Percentiles rank a stretch among this genome's conserved stretches.
phyloP scores from a whole-genome alignment of 2,797 vertebrate species.

The Myiotriccus ornatus region DNA sequence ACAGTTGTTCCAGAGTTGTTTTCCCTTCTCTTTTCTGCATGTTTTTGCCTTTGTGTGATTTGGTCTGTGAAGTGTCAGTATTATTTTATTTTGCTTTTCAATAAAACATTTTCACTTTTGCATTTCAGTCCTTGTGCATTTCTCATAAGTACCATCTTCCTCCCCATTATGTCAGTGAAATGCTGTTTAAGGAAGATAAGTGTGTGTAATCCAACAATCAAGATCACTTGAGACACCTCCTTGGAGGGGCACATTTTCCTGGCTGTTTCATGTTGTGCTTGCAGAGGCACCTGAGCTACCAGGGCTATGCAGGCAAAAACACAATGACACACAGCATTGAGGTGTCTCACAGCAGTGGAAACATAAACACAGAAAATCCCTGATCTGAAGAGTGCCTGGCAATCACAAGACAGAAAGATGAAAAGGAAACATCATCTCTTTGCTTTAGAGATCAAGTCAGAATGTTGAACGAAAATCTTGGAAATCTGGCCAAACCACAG shows the following conservation, averaged over 20 bases:
- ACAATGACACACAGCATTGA: not conserved
- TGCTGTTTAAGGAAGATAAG: not conserved
- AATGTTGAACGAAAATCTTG: not conserved
- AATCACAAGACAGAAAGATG: not conserved
- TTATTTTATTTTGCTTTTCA: slow-evolving; percentile 66
- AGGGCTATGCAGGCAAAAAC: not conserved
- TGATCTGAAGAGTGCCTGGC: not conserved
- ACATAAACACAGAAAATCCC: not conserved
- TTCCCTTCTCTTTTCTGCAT: slow-evolving; percentile 13
- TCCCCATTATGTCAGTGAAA: not conserved
- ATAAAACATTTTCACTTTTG: slow-evolving; percentile 79
- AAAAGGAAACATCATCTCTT: not conserved
- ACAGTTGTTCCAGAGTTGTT: slow-evolving; percentile 3
- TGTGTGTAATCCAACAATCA: not conserved
- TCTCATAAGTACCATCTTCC: slow-evolving; percentile 48
- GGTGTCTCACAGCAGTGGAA: not conserved
- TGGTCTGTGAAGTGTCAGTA: slow-evolving; percentile 62
- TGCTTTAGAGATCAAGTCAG: not conserved
- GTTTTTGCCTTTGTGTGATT: slow-evolving; percentile 70
- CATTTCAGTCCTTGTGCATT: slow-evolving; percentile 74
- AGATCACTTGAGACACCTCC: not conserved
- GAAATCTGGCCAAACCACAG: not conserved
- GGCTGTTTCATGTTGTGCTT: not conserved
- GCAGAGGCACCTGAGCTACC: not conserved
- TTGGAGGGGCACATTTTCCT: not conserved